Percentiles rank a stretch among this genome's conserved stretches.
These are phyloP conservation scores for Spermophilus dauricus DNA, from an alignment of 2,113 vertebrate species.

Conservation along the genomic window DNA sequence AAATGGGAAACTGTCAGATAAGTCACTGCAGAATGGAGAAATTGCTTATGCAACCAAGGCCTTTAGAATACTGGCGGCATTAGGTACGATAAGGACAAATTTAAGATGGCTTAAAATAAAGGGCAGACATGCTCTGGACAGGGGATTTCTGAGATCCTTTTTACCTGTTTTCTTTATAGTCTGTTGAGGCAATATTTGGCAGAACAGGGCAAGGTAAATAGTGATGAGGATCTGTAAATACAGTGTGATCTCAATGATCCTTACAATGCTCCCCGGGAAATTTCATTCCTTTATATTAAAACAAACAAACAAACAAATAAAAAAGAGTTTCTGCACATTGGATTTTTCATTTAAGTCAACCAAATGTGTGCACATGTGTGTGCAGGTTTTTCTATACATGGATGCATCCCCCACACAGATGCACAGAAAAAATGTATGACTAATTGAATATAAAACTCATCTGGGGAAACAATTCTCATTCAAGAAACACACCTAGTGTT, in stretches of 20 bases:
- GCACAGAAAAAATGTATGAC: not conserved
- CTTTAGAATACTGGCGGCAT: slow-evolving; percentile 47
- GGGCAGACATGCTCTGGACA: not conserved
- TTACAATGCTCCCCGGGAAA: not conserved
- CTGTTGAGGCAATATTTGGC: not conserved
- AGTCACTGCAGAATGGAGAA: slow-evolving; percentile 17
- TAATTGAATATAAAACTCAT: slow-evolving; percentile 54
- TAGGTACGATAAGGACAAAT: slow-evolving; percentile 7
- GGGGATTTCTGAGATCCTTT: slow-evolving; percentile 25
- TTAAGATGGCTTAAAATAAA: slow-evolving; percentile 69
- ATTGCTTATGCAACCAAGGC: slow-evolving; percentile 69
- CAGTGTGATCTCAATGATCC: not conserved
- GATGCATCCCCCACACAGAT: not conserved
- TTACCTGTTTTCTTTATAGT: slow-evolving; percentile 41
- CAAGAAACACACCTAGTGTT: slow-evolving; percentile 55
- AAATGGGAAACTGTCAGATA: slow-evolving; percentile 78
- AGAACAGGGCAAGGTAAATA: not conserved
- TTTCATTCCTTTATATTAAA: not conserved
- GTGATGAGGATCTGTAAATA: not conserved
- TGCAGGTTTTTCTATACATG: not conserved
- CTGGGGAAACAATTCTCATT: slow-evolving; percentile 36
- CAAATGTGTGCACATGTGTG: not conserved
- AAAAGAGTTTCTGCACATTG: not conserved
- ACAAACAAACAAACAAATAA: not conserved
- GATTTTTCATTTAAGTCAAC: slow-evolving; percentile 11